phyloP scores from a whole-genome alignment of 2,888 invertebrate genomes.

The Epirrhoe alternata region DNA sequence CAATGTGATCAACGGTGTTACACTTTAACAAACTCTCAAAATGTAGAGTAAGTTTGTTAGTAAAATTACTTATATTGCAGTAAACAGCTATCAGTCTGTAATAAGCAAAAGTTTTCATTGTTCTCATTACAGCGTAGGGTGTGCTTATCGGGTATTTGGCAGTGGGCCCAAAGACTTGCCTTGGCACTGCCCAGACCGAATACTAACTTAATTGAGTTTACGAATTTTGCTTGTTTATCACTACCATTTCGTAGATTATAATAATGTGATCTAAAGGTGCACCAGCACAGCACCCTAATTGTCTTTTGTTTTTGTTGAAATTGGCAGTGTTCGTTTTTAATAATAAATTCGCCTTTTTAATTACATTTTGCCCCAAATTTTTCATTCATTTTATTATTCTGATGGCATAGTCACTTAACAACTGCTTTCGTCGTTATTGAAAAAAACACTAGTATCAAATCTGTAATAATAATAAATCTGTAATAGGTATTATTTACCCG shows the following conservation, averaged over 20 bases:
- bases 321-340: background rate
- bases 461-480: background rate
- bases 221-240: slow-evolving; percentile 55
- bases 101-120: slow-evolving; percentile 35
- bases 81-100: slow-evolving; percentile 22
- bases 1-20: too few species aligned
- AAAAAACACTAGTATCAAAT: background rate
- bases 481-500: too few species aligned
- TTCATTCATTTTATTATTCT: background rate
- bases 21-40: background rate
- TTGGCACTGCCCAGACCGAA: slow-evolving; percentile 54
- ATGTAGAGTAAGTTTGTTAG: background rate
- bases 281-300: background rate
- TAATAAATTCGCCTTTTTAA: too few species aligned
- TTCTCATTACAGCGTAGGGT: slow-evolving; percentile 36
- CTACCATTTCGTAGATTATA: slow-evolving; percentile 28
- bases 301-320: background rate
- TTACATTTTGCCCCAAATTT: background rate
- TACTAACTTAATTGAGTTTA: slow-evolving; percentile 54
- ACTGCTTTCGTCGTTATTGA: background rate
- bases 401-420: background rate
- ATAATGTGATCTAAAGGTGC: too few species aligned
- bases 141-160: slow-evolving; percentile 66
- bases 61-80: background rate
- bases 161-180: slow-evolving; percentile 59